A percentile compares a stretch with the other conserved stretches of the same genome.
phyloP scores from a whole-genome alignment of 2,888 invertebrate genomes.

The Tetragonisca angustula region DNA sequence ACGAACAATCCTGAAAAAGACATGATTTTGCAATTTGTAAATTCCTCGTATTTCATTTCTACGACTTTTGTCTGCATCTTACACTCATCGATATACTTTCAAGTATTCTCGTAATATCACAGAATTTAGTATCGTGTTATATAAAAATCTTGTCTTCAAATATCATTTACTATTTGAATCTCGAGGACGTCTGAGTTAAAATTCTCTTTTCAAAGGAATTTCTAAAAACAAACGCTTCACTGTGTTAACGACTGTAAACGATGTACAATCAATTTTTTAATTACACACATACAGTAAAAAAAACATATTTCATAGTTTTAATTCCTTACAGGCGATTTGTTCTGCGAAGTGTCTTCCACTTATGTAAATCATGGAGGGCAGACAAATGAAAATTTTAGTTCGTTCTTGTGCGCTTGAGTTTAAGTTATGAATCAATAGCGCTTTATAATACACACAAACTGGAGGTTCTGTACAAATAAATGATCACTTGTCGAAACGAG shows the following conservation, averaged over 20 bases:
- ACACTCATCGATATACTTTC: background rate
- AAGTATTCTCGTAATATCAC: background rate
- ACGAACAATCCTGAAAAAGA: background rate
- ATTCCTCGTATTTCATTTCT: slow-evolving; percentile 15
- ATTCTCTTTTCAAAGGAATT: background rate
- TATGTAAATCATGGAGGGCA: slow-evolving; percentile 1
- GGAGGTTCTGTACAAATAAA: slow-evolving; percentile 44
- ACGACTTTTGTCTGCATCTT: background rate
- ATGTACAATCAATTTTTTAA: slow-evolving; percentile 53
- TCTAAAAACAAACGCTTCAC: slow-evolving; percentile 42
- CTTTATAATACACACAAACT: slow-evolving; percentile 10
- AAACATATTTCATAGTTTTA: slow-evolving; percentile 29
- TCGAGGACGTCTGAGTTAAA: background rate
- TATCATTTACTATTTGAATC: background rate
- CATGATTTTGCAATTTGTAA: background rate
- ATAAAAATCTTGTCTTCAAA: background rate
- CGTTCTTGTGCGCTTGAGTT: background rate
- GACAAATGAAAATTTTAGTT: slow-evolving; percentile 9
- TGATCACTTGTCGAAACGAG: slow-evolving; percentile 33
- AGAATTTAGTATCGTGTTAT: background rate
- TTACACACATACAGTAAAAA: slow-evolving; percentile 6
- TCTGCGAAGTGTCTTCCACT: slow-evolving; percentile 53
- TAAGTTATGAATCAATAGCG: background rate
- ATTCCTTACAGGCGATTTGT: slow-evolving; percentile 31
- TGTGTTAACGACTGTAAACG: slow-evolving; percentile 38